Evolutionary conservation across 2,888 invertebrate genomes (phyloP).

Genomic region (Crossocerus cetratus): DNA sequence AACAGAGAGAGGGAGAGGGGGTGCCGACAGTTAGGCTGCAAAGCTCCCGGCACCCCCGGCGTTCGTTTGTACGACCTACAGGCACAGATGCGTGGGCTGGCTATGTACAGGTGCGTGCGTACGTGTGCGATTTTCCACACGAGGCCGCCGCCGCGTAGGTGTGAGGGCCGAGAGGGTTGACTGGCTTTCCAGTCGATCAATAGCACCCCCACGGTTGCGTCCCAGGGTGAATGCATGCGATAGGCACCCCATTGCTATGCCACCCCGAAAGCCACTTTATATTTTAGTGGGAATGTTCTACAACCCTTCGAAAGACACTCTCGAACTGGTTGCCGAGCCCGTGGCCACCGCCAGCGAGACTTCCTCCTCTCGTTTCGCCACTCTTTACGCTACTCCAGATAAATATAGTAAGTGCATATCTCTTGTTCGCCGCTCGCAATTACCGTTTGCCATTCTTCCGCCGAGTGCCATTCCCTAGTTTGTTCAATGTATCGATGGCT

Average conservation of each 20-base stretch:
- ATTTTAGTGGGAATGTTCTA: slow-evolving; percentile 75
- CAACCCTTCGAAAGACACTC: slow-evolving; percentile 71
- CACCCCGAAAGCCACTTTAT: slow-evolving; percentile 75
- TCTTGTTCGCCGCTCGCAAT: slow-evolving; percentile 53
- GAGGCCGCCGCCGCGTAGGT: slow-evolving; percentile 50
- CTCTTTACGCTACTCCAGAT: slow-evolving; percentile 22
- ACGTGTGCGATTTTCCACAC: slow-evolving; percentile 56
- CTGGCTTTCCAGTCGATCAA: slow-evolving; percentile 74
- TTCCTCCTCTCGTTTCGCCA: slow-evolving; percentile 9
- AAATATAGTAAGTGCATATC: slow-evolving; percentile 49
- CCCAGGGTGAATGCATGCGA: slow-evolving; percentile 71
- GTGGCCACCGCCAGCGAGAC: slow-evolving; percentile 35
- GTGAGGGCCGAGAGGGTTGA: slow-evolving; percentile 72
- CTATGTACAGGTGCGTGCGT: slow-evolving; percentile 42
- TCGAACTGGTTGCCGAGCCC: slow-evolving; percentile 46
- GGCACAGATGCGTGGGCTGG: slow-evolving; percentile 44
- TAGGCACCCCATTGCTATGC: slow-evolving; percentile 74
- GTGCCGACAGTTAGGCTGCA: slow-evolving; percentile 43
- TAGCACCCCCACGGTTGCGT: slow-evolving; percentile 70
- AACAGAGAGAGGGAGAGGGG: neutral
- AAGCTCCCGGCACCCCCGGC: slow-evolving; percentile 31
- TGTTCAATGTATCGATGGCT: no score
- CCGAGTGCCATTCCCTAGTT: slow-evolving; percentile 5
- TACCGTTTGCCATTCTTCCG: slow-evolving; percentile 33
- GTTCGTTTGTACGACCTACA: slow-evolving; percentile 51